Base-by-base conservation (phyloP, 2,888 invertebrate genomes). In the Adelphocoris suturalis region DNA sequence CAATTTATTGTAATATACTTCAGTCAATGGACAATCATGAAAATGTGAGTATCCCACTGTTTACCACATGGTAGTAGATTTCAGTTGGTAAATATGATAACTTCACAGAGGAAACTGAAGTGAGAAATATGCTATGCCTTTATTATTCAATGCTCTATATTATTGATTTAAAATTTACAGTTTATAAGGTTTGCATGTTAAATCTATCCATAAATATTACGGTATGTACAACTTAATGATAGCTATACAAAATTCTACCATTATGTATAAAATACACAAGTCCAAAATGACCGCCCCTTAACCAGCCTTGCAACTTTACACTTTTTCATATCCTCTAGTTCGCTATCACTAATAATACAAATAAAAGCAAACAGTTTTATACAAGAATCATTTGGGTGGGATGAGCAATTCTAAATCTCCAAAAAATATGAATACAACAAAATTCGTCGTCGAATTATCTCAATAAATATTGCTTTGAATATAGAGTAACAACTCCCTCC, bases 121-220 rank as follows among this genome's bases (percentile, higher is more conserved):
- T 86, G 47, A 86, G 75, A 89, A 81, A 89, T 61, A 68, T n/a
- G 81, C 89, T 82, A 80, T 78, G 28, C 55, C 57, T 88, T 91
- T 91, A 91, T 90, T 91, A 90, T 90, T 91, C 89, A 91, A 91
- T 91, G 90, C 90, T 90, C 91, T 91, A 91, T 90, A 90, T 91
- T 90, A 86, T 91, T 91, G 91, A 91, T 90, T 91, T 91, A 90
- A 91, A 91, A 91, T 91, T 90, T 91, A 91, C 91, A 91, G 89
- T 91, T 91, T 91, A 91, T 91, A 90, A 89, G 90, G 87, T 90
- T 91, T 90, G 90, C 91, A 90, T 91, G 90, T 89, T 91, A 91
- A 91, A 91, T 91, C 91, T 91, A 91, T 89, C 82, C 91, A 91
- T 90, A 91, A 90, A 90, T 90, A 90, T 90, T 90, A 90, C 89